Evolutionary conservation across 2,888 invertebrate genomes (phyloP).

Genomic region (Tuberolachnus salignus): DNA sequence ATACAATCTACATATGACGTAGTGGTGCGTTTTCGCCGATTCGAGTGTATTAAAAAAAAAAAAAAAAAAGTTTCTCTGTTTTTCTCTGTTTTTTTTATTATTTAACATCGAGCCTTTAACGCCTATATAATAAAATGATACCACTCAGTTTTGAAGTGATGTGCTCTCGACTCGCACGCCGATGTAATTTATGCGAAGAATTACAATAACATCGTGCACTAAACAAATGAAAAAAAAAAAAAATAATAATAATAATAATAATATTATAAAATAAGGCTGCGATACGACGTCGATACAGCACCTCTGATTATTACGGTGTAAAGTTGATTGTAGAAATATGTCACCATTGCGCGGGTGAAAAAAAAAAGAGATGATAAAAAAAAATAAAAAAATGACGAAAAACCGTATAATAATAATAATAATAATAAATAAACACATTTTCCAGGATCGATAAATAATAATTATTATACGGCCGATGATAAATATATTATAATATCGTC

Average conservation of each 20-base stretch:
- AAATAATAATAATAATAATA: not conserved
- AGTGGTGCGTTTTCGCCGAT: too few species aligned
- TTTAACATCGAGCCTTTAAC: not conserved
- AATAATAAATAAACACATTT: not conserved
- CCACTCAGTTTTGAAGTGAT: not conserved
- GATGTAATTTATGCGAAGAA: not conserved
- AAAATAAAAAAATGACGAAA: not conserved
- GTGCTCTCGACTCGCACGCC: not conserved
- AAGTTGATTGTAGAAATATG: too few species aligned
- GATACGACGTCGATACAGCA: too few species aligned
- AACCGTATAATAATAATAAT: not conserved
- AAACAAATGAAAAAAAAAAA: not conserved
- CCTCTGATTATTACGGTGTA: too few species aligned
- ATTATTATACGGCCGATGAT: too few species aligned
- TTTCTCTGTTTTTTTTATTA: not conserved
- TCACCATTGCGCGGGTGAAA: too few species aligned
- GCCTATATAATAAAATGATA: not conserved
- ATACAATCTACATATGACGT: too few species aligned
- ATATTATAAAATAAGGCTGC: too few species aligned
- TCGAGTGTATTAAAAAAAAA: not conserved
- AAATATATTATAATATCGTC: too few species aligned
- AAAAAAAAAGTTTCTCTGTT: conserved; percentile 2
- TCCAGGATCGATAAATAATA: not conserved
- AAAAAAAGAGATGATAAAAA: not conserved
- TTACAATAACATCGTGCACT: not conserved